These are phyloP conservation scores for Melipona quadrifasciata DNA, from an alignment of 1,140 invertebrate genomes.

Conservation along the genomic window DNA sequence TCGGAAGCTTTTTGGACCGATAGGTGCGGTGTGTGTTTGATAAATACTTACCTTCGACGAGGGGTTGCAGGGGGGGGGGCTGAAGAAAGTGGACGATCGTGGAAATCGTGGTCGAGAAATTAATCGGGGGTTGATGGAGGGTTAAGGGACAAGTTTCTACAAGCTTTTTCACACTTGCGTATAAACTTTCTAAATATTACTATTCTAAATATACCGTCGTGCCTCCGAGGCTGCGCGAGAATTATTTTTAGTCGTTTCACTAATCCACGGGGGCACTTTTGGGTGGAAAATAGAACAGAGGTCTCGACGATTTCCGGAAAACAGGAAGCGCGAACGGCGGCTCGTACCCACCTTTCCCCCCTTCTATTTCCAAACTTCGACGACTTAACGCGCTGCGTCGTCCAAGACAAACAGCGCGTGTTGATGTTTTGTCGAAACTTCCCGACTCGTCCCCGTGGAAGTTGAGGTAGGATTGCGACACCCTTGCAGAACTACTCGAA, in stretches of 20 bases:
- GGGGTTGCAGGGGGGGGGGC: not conserved
- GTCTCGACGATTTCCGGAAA: constrained; percentile 12
- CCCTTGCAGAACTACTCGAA: not conserved
- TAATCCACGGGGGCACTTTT: not conserved
- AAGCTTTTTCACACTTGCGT: not conserved
- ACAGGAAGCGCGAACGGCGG: constrained; percentile 10
- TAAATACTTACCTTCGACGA: constrained; percentile 56
- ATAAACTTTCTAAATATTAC: too few species aligned
- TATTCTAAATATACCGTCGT: not conserved
- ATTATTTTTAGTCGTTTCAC: not conserved
- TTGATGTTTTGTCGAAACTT: constrained; percentile 65
- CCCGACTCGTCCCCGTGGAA: constrained; percentile 21
- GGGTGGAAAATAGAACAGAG: constrained; percentile 28
- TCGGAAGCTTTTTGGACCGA: constrained; percentile 55
- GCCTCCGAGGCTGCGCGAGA: too few species aligned
- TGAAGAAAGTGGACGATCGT: constrained; percentile 25
- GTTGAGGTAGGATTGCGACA: constrained; percentile 18
- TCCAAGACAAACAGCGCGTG: constrained; percentile 50
- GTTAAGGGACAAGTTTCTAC: not conserved
- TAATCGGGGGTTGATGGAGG: constrained; percentile 24
- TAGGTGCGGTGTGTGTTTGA: constrained; percentile 65
- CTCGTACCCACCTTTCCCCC: constrained; percentile 15
- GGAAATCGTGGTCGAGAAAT: constrained; percentile 31
- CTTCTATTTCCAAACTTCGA: constrained; percentile 52
- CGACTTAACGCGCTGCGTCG: constrained; percentile 45